Evolutionary conservation across 2,797 vertebrate species (phyloP).

Genomic region (Pelobates cultripes): DNA sequence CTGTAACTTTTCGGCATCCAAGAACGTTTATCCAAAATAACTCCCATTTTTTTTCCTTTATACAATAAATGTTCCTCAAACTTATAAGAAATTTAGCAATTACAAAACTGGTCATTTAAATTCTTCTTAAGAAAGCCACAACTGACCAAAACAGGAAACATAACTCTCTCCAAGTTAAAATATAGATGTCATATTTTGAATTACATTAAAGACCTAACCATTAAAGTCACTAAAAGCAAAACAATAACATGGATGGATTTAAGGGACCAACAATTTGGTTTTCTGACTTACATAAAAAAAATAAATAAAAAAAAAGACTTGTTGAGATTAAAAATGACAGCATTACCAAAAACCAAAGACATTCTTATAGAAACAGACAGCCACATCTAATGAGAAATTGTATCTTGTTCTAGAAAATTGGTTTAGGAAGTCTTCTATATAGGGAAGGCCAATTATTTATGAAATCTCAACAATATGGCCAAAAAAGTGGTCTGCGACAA

Average conservation of each 20-base stretch:
- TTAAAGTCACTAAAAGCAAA: constrained; percentile 28
- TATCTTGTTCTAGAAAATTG: background rate
- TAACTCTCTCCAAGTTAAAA: constrained; percentile 40
- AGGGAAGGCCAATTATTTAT: background rate
- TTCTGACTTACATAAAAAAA: constrained; percentile 52
- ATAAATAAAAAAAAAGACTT: constrained; percentile 56
- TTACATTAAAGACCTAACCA: constrained; percentile 31
- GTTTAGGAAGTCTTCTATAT: background rate
- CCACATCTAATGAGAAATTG: background rate
- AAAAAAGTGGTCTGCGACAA: no score
- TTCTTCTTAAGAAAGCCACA: constrained; percentile 48
- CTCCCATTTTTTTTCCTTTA: constrained; percentile 36
- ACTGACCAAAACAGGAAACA: constrained; percentile 44
- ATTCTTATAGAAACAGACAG: background rate
- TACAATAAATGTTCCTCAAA: constrained; percentile 52
- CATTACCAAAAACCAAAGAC: constrained; percentile 13
- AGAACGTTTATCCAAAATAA: constrained; percentile 43
- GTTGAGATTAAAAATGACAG: constrained; percentile 46
- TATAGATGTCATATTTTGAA: constrained; percentile 43
- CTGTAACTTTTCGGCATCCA: constrained; percentile 26
- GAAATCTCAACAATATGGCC: no score
- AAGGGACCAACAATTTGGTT: constrained; percentile 9
- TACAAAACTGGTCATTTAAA: constrained; percentile 51
- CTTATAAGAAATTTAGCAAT: constrained; percentile 53
- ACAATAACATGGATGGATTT: constrained; percentile 37